Evolutionary conservation across 1,140 invertebrate genomes (phyloP).

Genomic region (Pogonomyrmex barbatus): DNA sequence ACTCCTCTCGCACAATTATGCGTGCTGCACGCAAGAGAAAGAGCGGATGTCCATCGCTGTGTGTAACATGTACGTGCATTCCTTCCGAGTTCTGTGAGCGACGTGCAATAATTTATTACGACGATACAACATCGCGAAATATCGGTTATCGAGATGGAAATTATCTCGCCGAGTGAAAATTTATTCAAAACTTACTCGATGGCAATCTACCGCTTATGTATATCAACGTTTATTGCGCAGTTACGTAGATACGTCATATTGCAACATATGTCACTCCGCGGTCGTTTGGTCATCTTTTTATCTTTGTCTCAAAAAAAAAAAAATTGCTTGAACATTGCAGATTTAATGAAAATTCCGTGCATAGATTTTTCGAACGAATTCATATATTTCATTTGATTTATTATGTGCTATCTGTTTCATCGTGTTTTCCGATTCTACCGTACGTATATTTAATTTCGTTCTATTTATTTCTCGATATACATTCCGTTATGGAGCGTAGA

Average conservation of each 20-base stretch:
- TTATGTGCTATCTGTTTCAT: neutral
- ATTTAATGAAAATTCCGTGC: neutral
- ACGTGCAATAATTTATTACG: conserved; percentile 7
- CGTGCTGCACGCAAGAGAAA: neutral
- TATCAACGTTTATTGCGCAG: neutral
- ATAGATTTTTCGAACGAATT: neutral
- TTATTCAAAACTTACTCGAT: conserved; percentile 8
- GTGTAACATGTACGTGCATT: conserved; percentile 10
- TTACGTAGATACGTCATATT: neutral
- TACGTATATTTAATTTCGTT: neutral
- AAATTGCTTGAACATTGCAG: neutral
- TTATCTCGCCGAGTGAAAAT: conserved; percentile 2
- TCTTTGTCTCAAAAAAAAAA: neutral
- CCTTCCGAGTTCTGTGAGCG: conserved; percentile 26
- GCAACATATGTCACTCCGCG: neutral
- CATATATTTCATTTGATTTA: neutral
- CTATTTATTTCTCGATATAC: neutral
- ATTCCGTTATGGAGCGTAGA: neutral
- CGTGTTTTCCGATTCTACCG: neutral
- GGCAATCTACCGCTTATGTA: neutral
- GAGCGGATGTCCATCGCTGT: conserved; percentile 42
- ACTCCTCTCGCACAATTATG: conserved; percentile 18
- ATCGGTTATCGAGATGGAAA: conserved; percentile 3
- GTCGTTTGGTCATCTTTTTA: too few relatives aligned
- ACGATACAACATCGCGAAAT: conserved; percentile 27